Evolutionary conservation across 2,113 vertebrate species (phyloP).

Genomic region (Atrichornis clamosus): DNA sequence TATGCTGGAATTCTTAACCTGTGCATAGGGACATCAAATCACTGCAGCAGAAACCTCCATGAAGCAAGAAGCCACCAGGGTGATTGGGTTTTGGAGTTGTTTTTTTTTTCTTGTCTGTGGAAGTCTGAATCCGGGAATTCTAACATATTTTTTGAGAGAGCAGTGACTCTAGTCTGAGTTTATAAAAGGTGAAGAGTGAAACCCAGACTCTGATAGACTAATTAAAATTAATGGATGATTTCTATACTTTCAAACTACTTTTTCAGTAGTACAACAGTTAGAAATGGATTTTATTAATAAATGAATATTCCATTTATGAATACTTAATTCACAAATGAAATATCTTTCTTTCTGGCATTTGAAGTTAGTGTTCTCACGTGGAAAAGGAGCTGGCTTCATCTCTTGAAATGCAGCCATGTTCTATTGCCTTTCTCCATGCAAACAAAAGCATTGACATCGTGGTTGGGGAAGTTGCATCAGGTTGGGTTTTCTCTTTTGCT

Average conservation of each 20-base stretch:
- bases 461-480: neutral
- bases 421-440: neutral
- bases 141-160: neutral
- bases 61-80: neutral
- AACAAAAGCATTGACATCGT: neutral
- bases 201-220: neutral
- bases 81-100: accelerated
- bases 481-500: neutral
- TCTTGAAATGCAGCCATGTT: neutral
- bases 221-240: neutral
- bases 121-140: neutral
- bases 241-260: neutral
- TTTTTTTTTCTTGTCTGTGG: neutral
- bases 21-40: neutral
- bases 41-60: neutral
- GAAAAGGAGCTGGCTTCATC: neutral
- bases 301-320: neutral
- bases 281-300: neutral
- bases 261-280: neutral
- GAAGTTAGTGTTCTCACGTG: neutral
- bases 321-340: neutral
- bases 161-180: neutral
- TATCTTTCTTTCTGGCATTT: neutral
- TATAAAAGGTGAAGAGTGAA: neutral
- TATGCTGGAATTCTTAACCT: neutral